Percentiles rank a stretch among this genome's conserved stretches.
These are phyloP conservation scores for Pocillopora damicornis DNA, from an alignment of 64 coral and sea anemone genomes.

Conservation along the genomic window DNA sequence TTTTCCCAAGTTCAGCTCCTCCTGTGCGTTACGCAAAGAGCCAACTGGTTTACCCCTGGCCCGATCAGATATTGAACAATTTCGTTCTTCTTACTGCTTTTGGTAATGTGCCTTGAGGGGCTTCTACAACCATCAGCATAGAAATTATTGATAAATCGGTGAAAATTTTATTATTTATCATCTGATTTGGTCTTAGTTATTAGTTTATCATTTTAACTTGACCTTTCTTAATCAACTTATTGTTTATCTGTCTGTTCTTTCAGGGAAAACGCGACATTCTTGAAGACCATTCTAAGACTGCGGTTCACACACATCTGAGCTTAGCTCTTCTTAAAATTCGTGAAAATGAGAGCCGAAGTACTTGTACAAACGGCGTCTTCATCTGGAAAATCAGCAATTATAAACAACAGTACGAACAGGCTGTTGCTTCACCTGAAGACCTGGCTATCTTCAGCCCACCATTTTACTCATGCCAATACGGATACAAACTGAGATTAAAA, in stretches of 20 bases:
- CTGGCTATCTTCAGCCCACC: slow-evolving; percentile 93
- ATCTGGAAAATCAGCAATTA: slow-evolving; percentile 94
- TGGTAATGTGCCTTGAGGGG: no score
- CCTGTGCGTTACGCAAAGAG: no score
- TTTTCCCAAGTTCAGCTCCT: no score
- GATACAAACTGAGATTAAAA: slow-evolving; percentile 93
- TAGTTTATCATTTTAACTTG: neutral
- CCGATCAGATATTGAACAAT: no score
- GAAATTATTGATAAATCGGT: neutral
- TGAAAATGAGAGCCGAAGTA: slow-evolving; percentile 91
- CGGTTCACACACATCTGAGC: slow-evolving; percentile 81
- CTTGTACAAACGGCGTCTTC: slow-evolving; percentile 83
- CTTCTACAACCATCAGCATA: no score
- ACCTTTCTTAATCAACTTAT: neutral
- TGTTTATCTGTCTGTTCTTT: neutral
- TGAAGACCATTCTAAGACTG: slow-evolving; percentile 76
- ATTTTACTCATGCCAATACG: slow-evolving; percentile 94
- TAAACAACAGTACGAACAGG: slow-evolving; percentile 73
- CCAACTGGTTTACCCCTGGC: no score
- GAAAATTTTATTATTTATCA: neutral
- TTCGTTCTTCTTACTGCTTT: no score
- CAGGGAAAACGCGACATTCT: slow-evolving; percentile 79
- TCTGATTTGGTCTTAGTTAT: neutral
- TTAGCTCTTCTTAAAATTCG: slow-evolving; percentile 90
- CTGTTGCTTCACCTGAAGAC: slow-evolving; percentile 77